Evolutionary conservation across 2,797 vertebrate genomes (phyloP).

Genomic region (Pipistrellus kuhlii): DNA sequence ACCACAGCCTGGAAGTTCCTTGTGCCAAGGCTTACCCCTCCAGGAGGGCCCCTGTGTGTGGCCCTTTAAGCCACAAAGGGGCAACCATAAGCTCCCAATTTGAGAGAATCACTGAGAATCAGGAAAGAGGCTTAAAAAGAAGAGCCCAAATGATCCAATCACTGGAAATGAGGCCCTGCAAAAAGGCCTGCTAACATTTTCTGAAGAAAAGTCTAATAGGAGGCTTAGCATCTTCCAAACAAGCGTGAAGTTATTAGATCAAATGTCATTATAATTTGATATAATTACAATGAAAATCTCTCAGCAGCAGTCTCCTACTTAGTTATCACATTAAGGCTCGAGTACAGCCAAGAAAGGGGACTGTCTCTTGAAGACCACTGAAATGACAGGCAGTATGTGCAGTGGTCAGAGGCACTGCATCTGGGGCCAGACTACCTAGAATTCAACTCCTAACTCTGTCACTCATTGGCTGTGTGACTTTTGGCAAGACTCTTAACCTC

Average conservation of each 20-base stretch:
- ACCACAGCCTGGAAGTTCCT: neutral
- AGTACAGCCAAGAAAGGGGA: neutral
- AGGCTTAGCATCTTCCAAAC: neutral
- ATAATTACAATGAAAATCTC: slow-evolving; percentile 54
- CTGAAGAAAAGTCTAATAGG: slow-evolving; percentile 26
- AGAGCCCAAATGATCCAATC: neutral
- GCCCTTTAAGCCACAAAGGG: slow-evolving; percentile 1
- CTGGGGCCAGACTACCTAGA: neutral
- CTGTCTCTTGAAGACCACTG: neutral
- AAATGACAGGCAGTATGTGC: neutral
- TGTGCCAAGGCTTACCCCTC: neutral
- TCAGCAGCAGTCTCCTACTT: neutral
- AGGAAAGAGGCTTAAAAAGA: slow-evolving; percentile 45
- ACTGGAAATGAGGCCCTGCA: neutral
- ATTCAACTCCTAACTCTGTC: neutral
- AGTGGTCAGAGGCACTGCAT: neutral
- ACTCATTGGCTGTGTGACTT: slow-evolving; percentile 24
- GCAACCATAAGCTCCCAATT: neutral
- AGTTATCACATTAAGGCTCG: neutral
- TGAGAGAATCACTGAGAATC: slow-evolving; percentile 29
- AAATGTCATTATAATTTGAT: neutral
- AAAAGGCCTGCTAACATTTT: slow-evolving; percentile 30
- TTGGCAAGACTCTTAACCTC: slow-evolving; percentile 30
- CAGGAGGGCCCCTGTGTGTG: neutral
- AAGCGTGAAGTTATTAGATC: slow-evolving; percentile 11